Base-by-base conservation (phyloP, 2,888 invertebrate genomes). In the Cataglyphis rosenhaueri region DNA sequence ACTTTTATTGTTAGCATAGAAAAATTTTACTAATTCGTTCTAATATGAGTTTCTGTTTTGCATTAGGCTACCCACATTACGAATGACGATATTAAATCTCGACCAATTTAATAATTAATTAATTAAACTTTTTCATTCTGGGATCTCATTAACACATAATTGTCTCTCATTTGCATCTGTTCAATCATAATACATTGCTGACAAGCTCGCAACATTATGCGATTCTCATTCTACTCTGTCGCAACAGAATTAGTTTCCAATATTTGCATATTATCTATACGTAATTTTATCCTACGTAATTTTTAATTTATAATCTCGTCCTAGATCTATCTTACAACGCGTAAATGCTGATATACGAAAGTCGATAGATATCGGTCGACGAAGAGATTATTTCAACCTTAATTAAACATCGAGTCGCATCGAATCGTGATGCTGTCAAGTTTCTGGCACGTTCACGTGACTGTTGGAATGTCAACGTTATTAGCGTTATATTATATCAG, bases 31-130 rank as follows among this genome's bases (percentile, higher is more conserved):
- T 15, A 2, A 59, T 44, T 59, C 32, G 6, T 29, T 18, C 35
- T n/a, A 35, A 21, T 35, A n/a, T 41, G 18, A 55, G 3, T 8
- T 32, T 18, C 32, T 12, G n/a, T 48, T 12, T 25, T 66, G 21
- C 9, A 73, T 76, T 88, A 88, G 88, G 86, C 88, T 86, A 79
- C 83, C 88, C 88, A 82, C 83, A 73, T 79, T 64, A 68, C 76
- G 57, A 68, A 70, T 52, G 66, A 78, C n/a, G 9, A 35, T n/a
- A 52, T 73, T 74, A 48, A 35, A 35, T 12, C 38, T 64, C 32
- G 52, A 81, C 6, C 9, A 4, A 18, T 65, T 65, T 12, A 15
- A 57, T 32, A 57, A 25, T 25, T 44, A 68, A 32, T 59, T 68
- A 44, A 32, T 29, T 57, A 25, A 10, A 41, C 18, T 15, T 66